Base-by-base conservation (phyloP, 2,797 vertebrate genomes). In the Rhincodon typus region DNA sequence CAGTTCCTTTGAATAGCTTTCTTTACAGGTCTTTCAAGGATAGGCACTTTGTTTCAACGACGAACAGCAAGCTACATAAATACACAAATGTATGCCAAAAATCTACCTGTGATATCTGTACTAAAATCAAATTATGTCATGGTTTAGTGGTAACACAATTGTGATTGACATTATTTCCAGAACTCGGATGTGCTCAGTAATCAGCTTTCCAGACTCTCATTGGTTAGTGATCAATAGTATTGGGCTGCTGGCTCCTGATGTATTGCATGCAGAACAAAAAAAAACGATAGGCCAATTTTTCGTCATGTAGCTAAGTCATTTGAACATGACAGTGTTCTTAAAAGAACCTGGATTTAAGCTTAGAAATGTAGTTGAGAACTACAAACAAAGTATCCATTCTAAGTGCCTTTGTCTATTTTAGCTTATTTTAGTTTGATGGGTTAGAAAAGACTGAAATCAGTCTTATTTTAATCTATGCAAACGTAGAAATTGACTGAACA, bases 121-220 rank as follows among this genome's bases (percentile, higher is more conserved):
- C 86, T 88, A 88, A 88, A 88, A 88, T 88, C 86, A 88, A 27
- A 88, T 88, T 57, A 57, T 53, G 46, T 57, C 86, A 53, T 57
- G 27, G 12, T 50, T 15, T 88, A 57, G 25, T 88, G 13, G 86
- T 57, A 25, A 34, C 50, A 46, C 21, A 84, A 84, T 42, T 84
- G 82, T 46, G 42, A 84, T 46, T 38, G 23, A 84, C 82, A 84
- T 84, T 84, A 88, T 88, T 57, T 88, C 50, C 57, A 88, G 50
- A 25, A 53, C 13, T 57, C 30, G 46, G 50, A 4, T 88, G 27
- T 13, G 10, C 27, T 88, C 27, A 53, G 50, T 53, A 88, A 57
- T 88, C 46, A 34, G 30, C 34, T 88, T 53, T 57, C 50, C 50
- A 53, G 10, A 53, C 86, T 30, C 27, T 53, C 8, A 53, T 50